These are phyloP conservation scores for Scartelaos histophorus DNA, from an alignment of 2,113 vertebrate genomes.

Conservation along the genomic window DNA sequence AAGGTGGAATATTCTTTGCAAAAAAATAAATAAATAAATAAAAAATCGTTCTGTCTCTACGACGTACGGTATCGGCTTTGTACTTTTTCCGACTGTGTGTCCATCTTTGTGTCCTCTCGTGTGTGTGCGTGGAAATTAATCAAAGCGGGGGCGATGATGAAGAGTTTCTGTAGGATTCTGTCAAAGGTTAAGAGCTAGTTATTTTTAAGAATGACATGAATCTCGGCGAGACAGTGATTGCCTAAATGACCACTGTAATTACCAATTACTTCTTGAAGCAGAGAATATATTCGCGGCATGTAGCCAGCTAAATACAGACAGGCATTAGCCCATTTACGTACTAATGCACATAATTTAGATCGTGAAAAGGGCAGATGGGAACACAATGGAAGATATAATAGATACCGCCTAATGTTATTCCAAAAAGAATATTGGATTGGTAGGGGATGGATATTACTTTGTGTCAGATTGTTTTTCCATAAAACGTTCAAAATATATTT, in stretches of 20 bases:
- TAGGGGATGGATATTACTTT: slow-evolving; percentile 99
- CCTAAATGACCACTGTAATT: slow-evolving; percentile 99
- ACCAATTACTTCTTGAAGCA: slow-evolving; percentile 99
- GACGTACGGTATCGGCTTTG: slow-evolving; percentile 77
- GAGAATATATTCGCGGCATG: slow-evolving; percentile 99
- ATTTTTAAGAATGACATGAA: slow-evolving; percentile 99
- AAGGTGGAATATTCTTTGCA: slow-evolving; percentile 73
- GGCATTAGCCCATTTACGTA: slow-evolving; percentile 99
- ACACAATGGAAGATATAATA: slow-evolving; percentile 99
- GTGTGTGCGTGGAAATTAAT: slow-evolving; percentile 93
- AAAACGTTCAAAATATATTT: slow-evolving; percentile 99
- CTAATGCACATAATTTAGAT: slow-evolving; percentile 99
- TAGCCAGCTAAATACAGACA: slow-evolving; percentile 99
- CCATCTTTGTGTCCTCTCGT: slow-evolving; percentile 65
- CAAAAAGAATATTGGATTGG: slow-evolving; percentile 99
- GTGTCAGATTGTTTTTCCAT: slow-evolving; percentile 99
- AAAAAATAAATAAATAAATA: too few species aligned
- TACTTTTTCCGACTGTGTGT: slow-evolving; percentile 77
- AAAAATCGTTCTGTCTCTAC: slow-evolving; percentile 59
- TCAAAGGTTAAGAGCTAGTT: slow-evolving; percentile 99
- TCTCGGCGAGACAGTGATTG: slow-evolving; percentile 99
- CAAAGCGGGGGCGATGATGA: slow-evolving; percentile 99
- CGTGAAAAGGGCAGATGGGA: slow-evolving; percentile 99
- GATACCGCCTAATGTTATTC: slow-evolving; percentile 99
- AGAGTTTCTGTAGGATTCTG: slow-evolving; percentile 99